Base-by-base conservation (phyloP, 1,140 invertebrate genomes). In the Drosophila repleta region DNA sequence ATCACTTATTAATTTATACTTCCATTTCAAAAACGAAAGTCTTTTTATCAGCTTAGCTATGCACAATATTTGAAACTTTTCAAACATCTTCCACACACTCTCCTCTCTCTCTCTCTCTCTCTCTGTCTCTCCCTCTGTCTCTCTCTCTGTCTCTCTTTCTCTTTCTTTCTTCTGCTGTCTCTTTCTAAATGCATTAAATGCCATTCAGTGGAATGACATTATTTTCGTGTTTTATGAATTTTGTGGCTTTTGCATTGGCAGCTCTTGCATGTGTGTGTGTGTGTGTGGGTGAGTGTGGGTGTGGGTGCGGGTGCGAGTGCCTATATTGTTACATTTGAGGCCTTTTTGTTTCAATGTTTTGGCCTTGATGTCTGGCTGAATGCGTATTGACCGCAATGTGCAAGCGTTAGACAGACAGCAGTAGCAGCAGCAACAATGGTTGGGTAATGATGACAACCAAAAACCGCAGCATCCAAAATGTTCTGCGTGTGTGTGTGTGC, bases 381-480 rank as follows among this genome's bases (percentile, higher is more conserved):
- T 79, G 51, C 75, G 61, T 67, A 62, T 72, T 74, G 74, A 81
- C 81, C 81, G 69, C 81, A 85, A 62, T 70, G 69, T 87, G 69
- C 68, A 71, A 70, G 74, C 51, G 18, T 74, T 29, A 43, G 52
- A 55, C 51, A 55, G 39, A 15, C 60, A 63, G 56, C 43, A 41
- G 39, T 4, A 17, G 53, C 58, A 63, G 46, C 66, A 73, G 53
- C 57, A 84, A 74, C 82, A 87, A 87, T 79, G 71, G 74, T 53
- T 55, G 75, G 82, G 82, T 87, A 87, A 87, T 87, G 82, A 87
- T 87, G 82, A 87, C 83, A 87, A 76, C 75, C 56, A 69, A 87
- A 87, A 87, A 87, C 82, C 82, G 68, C 82, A 82, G 48, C 32
- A 58, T 48, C 57, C 65, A 64, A 58, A 49, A 63, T 45, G 37